Evolutionary conservation across 2,113 vertebrate genomes (phyloP), one percentile per base, ranked within the genome.

Genomic region (Elachura formosa): DNA sequence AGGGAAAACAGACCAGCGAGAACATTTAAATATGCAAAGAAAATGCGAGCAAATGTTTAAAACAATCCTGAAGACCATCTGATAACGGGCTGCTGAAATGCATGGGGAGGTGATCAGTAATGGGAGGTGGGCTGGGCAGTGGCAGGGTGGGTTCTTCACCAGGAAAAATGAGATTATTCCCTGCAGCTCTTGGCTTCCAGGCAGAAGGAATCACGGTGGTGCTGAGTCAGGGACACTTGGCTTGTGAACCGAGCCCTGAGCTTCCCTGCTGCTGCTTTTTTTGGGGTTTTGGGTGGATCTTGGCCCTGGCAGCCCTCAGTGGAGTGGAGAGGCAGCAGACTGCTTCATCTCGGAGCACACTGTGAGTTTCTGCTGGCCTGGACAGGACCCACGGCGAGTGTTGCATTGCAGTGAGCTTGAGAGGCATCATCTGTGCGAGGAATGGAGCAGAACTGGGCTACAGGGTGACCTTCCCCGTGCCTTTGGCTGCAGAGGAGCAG

Each of bases 191-290:
- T 45, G 77, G 41, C 81, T 91, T 17, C 13, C 48, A 43, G 79
- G 64, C 21, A 5, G 52, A 1, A 68, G 66, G 54, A 56, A 29
- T 4, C 38, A 1, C 3, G 0, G 15, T 14, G 81, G 4, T 90
- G 94, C 94, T 94, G 93, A 93, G 89, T 90, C 93, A 87, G 87
- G 93, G 87, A 33, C 28, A 1, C 55, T 74, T 54, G 90, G 89
- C 86, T 91, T 12, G 52, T 3, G 38, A 59, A 17, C 10, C 2
- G 3, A 62, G 68, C 61, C 2, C 73, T 24, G 51, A 87, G 76
- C 80, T 77, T 33, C 33, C 55, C 72, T 33, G 33, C 83, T 77
- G 83, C 84, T 77, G 89, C 51, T 74, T 86, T 86, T 86, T 49
- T 51, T 45, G 45, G 79, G 83, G 51, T 21, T 83, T 84, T 0